Conservation (phyloP, 2,797 vertebrate genomes). For the Lacerta bilineata region DNA sequence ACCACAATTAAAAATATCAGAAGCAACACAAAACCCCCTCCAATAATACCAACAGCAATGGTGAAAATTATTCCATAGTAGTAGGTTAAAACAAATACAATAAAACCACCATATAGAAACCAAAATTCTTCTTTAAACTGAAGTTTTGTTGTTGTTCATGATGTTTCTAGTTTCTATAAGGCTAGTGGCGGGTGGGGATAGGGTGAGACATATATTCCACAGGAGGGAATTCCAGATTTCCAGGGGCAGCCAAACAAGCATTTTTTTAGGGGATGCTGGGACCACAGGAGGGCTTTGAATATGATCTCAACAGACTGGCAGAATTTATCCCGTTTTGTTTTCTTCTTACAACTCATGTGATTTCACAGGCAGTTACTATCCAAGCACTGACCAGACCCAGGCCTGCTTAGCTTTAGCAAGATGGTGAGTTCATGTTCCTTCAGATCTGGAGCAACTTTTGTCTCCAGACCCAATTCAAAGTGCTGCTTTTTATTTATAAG, state of each 20-base stretch:
- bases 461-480: not conserved
- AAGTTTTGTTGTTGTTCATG: not conserved
- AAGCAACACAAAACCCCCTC: not conserved
- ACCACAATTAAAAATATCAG: not conserved
- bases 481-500: too few species aligned
- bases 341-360: not conserved
- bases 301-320: not conserved
- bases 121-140: too few species aligned
- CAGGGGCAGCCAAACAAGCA: not conserved
- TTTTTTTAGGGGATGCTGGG: not conserved
- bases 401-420: too few species aligned
- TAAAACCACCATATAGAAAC: too few species aligned
- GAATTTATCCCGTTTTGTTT: not conserved
- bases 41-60: not conserved
- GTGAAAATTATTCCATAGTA: not conserved
- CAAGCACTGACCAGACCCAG: too few species aligned
- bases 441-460: not conserved
- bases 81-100: too few species aligned
- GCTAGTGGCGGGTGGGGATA: not conserved
- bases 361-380: too few species aligned
- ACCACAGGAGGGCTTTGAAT: not conserved
- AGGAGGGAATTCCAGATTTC: too few species aligned
- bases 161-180: too few species aligned
- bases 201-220: not conserved
- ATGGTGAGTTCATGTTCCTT: too few species aligned